These are phyloP conservation scores for Bombus terrestris DNA, from an alignment of 1,140 invertebrate species.

Conservation along the genomic window DNA sequence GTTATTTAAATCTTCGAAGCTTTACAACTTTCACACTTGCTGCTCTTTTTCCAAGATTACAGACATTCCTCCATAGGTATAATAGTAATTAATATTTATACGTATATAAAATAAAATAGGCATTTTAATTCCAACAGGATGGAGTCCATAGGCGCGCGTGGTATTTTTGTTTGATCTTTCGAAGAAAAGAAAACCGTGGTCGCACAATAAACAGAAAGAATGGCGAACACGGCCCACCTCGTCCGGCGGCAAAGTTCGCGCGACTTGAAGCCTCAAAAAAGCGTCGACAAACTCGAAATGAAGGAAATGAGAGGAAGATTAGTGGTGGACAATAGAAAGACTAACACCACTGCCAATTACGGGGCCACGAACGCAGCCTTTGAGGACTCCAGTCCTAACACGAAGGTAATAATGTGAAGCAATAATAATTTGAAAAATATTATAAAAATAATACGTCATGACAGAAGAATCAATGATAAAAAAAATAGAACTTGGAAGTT, in stretches of 20 bases:
- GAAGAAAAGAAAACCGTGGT: constrained; percentile 23
- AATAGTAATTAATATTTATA: neutral
- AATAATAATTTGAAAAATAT: neutral
- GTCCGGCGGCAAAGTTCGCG: constrained; percentile 93
- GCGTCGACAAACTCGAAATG: constrained; percentile 92
- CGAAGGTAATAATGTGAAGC: constrained; percentile 74
- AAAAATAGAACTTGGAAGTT: neutral
- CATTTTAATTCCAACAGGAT: constrained; percentile 72
- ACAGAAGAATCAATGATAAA: neutral
- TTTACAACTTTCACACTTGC: no score
- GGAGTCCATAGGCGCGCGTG: constrained; percentile 71
- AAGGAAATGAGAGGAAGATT: constrained; percentile 92
- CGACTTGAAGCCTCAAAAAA: constrained; percentile 91
- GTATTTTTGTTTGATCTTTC: constrained; percentile 70
- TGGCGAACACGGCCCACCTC: constrained; percentile 95
- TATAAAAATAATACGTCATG: no score
- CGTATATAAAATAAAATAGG: neutral
- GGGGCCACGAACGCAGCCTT: constrained; percentile 94
- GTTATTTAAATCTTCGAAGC: neutral
- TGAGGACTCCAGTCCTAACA: constrained; percentile 90
- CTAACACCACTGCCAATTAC: constrained; percentile 85
- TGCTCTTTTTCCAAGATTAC: neutral
- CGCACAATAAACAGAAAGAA: constrained; percentile 73
- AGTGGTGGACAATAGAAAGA: constrained; percentile 88
- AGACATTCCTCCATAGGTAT: no score